phyloP scores from a whole-genome alignment of 2,797 vertebrate genomes.

The Protosalanx chinensis region DNA sequence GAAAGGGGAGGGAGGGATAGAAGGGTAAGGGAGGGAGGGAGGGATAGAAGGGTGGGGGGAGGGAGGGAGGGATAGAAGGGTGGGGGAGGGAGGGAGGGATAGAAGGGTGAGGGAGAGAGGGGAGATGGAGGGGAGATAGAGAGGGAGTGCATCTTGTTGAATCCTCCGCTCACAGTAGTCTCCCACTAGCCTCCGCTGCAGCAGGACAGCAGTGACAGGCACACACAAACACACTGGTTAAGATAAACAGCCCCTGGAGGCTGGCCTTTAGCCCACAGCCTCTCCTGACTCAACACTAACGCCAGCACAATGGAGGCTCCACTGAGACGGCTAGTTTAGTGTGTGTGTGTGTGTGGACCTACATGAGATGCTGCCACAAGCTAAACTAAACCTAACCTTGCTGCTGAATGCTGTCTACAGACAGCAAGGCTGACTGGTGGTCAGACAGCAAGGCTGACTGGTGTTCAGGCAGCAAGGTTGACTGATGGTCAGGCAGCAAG shows the following conservation, averaged over 20 bases:
- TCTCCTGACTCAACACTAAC: conserved; percentile 27
- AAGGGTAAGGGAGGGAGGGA: too few species aligned
- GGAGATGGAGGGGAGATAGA: not conserved
- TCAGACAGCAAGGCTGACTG: too few species aligned
- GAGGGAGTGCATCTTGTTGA: conserved; percentile 3
- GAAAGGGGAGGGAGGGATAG: too few species aligned
- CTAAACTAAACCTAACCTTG: not conserved
- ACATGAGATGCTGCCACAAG: not conserved
- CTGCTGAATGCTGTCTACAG: too few species aligned
- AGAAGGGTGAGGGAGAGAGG: too few species aligned
- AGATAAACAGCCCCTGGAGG: conserved; percentile 2
- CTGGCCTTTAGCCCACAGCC: not conserved
- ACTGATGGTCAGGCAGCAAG: too few species aligned
- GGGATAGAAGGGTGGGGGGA: too few species aligned
- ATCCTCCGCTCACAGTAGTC: conserved; percentile 1
- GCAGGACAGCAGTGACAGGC: conserved; percentile 13
- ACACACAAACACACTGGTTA: conserved; percentile 18
- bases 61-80: too few species aligned
- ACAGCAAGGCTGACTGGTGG: too few species aligned
- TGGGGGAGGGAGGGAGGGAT: not conserved
- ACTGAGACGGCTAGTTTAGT: not conserved
- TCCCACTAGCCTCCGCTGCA: conserved; percentile 24
- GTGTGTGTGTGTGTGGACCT: not conserved
- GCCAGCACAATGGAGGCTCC: conserved; percentile 23
- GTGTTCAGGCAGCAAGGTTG: too few species aligned